Evolutionary conservation across 2,888 invertebrate species (phyloP).

Genomic region (Hedychridium roseum): DNA sequence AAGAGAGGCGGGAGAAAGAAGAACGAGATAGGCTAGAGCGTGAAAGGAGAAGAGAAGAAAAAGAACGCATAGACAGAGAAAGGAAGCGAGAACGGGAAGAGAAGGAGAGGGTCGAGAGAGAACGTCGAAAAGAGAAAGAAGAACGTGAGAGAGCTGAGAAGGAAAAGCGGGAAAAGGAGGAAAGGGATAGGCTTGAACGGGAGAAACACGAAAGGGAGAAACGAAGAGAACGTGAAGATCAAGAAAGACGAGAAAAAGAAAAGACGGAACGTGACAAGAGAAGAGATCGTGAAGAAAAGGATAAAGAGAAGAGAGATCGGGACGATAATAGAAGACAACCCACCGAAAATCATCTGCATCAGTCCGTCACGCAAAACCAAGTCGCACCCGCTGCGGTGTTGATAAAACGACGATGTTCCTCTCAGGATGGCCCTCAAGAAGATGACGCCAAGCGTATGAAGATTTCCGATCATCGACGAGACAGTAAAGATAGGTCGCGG

Average conservation of each 20-base stretch:
- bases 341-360: conserved; percentile 56
- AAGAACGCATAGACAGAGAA: conserved; percentile 58
- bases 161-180: conserved; percentile 57
- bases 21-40: conserved; percentile 62
- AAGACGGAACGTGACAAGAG: conserved; percentile 55
- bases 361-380: conserved; percentile 36
- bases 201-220: conserved; percentile 59
- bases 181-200: conserved; percentile 60
- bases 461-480: conserved; percentile 70
- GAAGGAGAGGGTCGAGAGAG: conserved; percentile 61
- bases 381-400: conserved; percentile 67
- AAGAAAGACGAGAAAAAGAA: conserved; percentile 61
- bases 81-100: conserved; percentile 38
- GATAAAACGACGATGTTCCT: conserved; percentile 79
- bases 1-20: conserved; percentile 58
- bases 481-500: conserved; percentile 73
- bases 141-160: conserved; percentile 48
- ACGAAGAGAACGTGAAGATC: conserved; percentile 58
- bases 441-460: conserved; percentile 71
- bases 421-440: conserved; percentile 74
- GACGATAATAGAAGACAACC: conserved; percentile 57
- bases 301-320: conserved; percentile 62
- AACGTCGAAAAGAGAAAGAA: conserved; percentile 47
- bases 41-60: conserved; percentile 57
- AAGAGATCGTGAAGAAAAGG: conserved; percentile 62